phyloP scores from a whole-genome alignment of 53 echinoderm and acorn worm genomes.

The Zoroaster sp. region DNA sequence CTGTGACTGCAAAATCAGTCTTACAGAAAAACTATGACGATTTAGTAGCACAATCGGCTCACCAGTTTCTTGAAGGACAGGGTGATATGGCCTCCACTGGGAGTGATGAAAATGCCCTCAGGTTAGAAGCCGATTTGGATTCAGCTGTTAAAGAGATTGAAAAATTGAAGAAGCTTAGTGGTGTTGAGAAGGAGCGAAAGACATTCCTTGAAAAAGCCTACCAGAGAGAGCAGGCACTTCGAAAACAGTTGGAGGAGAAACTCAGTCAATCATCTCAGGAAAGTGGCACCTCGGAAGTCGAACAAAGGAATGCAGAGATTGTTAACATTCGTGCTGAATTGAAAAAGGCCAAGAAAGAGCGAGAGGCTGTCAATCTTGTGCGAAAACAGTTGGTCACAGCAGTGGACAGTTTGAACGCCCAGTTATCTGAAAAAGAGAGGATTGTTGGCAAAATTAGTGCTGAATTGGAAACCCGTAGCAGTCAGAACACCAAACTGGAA shows the following conservation, averaged over 20 bases:
- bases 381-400: conserved; percentile 43
- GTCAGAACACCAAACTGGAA: conserved; percentile 43
- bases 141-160: conserved; percentile 24
- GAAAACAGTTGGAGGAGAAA: conserved; percentile 47
- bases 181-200: background rate
- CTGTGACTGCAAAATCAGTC: conserved; percentile 51
- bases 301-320: conserved; percentile 33
- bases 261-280: conserved; percentile 57
- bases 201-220: conserved; percentile 10
- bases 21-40: conserved; percentile 76
- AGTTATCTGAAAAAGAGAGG: conserved; percentile 62
- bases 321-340: conserved; percentile 19
- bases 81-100: conserved; percentile 57
- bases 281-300: conserved; percentile 55
- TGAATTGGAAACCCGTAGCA: conserved; percentile 57
- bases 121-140: conserved; percentile 52
- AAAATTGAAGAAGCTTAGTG: conserved; percentile 21
- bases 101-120: conserved; percentile 37
- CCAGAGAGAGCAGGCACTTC: conserved; percentile 12
- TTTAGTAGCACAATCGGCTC: conserved; percentile 64
- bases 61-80: conserved; percentile 51
- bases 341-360: conserved; percentile 47
- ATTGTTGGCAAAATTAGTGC: conserved; percentile 53
- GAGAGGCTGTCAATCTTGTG: conserved; percentile 51
- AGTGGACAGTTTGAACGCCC: conserved; percentile 59